Base-by-base conservation (phyloP, 1,140 invertebrate genomes). In the Leptopilina clavipes region DNA sequence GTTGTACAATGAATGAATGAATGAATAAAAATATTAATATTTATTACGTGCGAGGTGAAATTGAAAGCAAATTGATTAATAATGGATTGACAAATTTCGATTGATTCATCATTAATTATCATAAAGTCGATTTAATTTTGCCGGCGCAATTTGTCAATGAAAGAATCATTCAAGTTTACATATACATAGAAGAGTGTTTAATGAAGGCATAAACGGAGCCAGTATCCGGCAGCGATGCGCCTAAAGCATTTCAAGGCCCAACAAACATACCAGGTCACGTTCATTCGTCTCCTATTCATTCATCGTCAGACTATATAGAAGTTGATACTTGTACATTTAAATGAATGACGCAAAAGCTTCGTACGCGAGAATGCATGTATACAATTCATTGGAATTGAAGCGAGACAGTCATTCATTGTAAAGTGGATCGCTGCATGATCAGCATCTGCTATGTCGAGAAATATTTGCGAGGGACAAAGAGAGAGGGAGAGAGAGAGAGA, bases 171-270 rank as follows among this genome's bases (percentile, higher is more conserved):
- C n/a, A 52, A 52, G 48, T 52, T 52, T 52, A n/a, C 37, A 40
- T 52, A 52, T 17, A 52, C 45, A n/a, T n/a, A n/a, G n/a, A n/a
- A 52, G 25, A 10, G 8, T 59, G 10, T 25, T 59, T 25, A 59
- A 14, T 59, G 11, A 22, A 14, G 18, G 9, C 54, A 56, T 56
- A 56, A 56, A 17, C 7, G 17, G 56, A 59, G 19, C 12, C 56
- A 22, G 19, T 59, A 59, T 59, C 56, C 56, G 19, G 19, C 12
- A 25, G 54, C 18, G 17, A 22, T 40, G 37, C 19, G 17, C 9
- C 56, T 59, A 59, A 59, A 59, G 19, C 22, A 14, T 59, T 59
- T 59, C 56, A 59, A 59, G 56, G 18, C 19, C 56, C 22, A 59
- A 25, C 56, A 14, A 22, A 25, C 56, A 59, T 59, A 59, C 56